Evolutionary conservation across 1,140 invertebrate genomes (phyloP).

Genomic region (Nebria ingens): DNA sequence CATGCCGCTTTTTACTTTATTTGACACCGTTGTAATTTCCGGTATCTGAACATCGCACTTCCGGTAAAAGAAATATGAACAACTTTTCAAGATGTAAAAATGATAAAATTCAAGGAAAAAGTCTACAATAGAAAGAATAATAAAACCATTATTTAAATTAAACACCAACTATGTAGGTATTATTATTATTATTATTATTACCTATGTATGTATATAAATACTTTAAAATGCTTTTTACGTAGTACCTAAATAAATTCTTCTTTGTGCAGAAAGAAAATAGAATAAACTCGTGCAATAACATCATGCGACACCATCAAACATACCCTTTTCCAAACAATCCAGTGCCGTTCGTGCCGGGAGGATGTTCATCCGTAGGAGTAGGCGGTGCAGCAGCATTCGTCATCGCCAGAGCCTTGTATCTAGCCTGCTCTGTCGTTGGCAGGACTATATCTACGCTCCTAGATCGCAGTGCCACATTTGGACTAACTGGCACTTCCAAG

Average conservation of each 20-base stretch:
- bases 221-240: too few relatives aligned
- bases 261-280: background rate
- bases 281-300: background rate
- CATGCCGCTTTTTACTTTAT: background rate
- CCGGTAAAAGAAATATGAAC: too few relatives aligned
- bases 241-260: background rate
- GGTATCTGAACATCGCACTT: background rate
- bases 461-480: conserved; percentile 60
- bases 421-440: conserved; percentile 72
- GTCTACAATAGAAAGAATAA: too few relatives aligned
- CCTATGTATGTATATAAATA: too few relatives aligned
- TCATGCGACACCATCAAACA: conserved; percentile 13
- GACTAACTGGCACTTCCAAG: conserved; percentile 51
- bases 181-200: too few relatives aligned
- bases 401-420: conserved; percentile 67
- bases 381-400: conserved; percentile 36
- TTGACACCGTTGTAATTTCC: background rate
- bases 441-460: conserved; percentile 83
- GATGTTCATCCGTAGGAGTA: background rate
- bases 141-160: too few relatives aligned
- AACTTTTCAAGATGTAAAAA: too few relatives aligned
- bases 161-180: too few relatives aligned
- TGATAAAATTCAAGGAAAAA: too few relatives aligned
- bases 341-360: conserved; percentile 7
- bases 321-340: conserved; percentile 19